Conservation (phyloP, 2,113 vertebrate species). For the Gorsachius goisagi region DNA sequence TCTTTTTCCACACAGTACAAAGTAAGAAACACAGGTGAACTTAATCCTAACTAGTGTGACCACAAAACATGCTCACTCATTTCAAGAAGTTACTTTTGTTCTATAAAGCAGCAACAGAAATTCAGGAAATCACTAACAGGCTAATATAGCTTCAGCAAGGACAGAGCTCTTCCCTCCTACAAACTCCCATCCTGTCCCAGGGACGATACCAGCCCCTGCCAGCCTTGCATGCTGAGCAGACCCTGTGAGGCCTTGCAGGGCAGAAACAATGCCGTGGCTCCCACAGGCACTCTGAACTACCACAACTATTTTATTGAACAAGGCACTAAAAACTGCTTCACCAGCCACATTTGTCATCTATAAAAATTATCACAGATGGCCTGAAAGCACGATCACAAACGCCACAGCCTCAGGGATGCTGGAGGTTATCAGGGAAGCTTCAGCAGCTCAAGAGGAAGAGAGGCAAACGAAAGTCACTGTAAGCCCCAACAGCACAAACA, state of each 20-base stretch:
- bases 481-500: background rate
- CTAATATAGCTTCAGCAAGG: background rate
- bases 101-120: background rate
- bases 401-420: background rate
- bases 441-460: background rate
- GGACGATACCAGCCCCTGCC: accelerated
- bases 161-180: background rate
- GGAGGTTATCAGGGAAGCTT: background rate
- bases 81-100: background rate
- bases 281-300: background rate
- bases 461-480: background rate
- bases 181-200: background rate
- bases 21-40: background rate
- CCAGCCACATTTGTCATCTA: accelerated
- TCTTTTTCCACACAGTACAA: background rate
- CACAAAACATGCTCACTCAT: accelerated
- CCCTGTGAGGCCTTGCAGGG: background rate
- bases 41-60: background rate
- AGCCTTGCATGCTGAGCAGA: accelerated
- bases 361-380: accelerated
- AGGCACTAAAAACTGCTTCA: background rate
- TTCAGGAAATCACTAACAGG: background rate
- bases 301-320: background rate
- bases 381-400: accelerated
- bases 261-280: background rate